phyloP scores from a whole-genome alignment of 1,140 invertebrate genomes.

The Pomacea maculata region DNA sequence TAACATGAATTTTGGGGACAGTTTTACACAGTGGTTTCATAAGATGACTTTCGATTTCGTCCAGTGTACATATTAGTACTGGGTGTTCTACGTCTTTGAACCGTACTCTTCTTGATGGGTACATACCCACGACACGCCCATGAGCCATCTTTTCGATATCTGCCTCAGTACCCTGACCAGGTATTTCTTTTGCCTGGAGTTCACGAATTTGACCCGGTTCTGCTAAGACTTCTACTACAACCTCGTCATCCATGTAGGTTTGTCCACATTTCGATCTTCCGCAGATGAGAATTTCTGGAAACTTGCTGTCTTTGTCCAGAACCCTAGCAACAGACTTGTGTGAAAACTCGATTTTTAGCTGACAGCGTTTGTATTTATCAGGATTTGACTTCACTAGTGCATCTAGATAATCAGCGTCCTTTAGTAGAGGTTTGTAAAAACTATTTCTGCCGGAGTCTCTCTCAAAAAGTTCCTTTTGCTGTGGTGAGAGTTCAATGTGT shows the following conservation, averaged over 20 bases:
- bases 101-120: conserved; percentile 35
- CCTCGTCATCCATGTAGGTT: conserved; percentile 52
- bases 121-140: conserved; percentile 48
- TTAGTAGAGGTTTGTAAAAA: background rate
- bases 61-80: conserved; percentile 50
- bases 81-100: conserved; percentile 35
- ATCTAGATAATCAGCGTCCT: background rate
- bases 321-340: conserved; percentile 35
- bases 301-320: conserved; percentile 10
- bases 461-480: background rate
- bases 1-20: conserved; percentile 50
- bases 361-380: conserved; percentile 38
- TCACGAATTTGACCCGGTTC: background rate
- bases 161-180: background rate
- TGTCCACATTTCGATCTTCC: conserved; percentile 52
- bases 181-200: background rate
- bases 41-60: conserved; percentile 41
- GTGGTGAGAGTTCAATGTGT: background rate
- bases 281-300: conserved; percentile 43
- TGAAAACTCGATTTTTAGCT: conserved; percentile 38
- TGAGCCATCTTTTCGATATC: conserved; percentile 15
- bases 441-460: background rate
- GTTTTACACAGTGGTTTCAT: conserved; percentile 55
- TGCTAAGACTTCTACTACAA: conserved; percentile 49
- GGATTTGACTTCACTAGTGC: conserved; percentile 14